phyloP scores from a whole-genome alignment of 1,140 invertebrate genomes.

The Drosophila ercepeae region DNA sequence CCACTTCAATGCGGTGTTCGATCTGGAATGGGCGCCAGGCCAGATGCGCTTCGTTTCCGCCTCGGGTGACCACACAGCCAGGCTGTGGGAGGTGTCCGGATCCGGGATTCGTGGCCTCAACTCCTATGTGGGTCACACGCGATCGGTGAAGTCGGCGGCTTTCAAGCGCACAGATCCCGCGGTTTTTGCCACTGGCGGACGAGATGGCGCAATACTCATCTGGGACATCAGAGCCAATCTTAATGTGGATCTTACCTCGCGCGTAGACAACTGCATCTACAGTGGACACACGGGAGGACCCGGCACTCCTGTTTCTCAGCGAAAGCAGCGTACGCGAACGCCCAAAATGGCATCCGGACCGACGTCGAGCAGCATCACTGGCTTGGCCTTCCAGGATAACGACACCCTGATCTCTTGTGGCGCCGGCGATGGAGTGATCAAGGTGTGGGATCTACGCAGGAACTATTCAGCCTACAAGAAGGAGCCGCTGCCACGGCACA shows the following conservation, averaged over 20 bases:
- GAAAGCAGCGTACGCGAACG: conserved; percentile 78
- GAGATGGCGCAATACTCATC: conserved; percentile 92
- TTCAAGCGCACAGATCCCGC: conserved; percentile 88
- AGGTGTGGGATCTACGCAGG: conserved; percentile 94
- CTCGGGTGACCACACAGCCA: conserved; percentile 92
- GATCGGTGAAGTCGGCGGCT: conserved; percentile 91
- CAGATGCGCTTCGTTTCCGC: conserved; percentile 91
- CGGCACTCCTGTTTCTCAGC: conserved; percentile 84
- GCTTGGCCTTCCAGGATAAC: conserved; percentile 90
- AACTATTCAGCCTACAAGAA: conserved; percentile 89
- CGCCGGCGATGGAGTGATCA: conserved; percentile 92
- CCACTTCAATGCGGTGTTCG: conserved; percentile 95
- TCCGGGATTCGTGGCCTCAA: conserved; percentile 86
- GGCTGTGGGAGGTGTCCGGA: conserved; percentile 88
- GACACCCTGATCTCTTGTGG: conserved; percentile 91
- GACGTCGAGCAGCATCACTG: conserved; percentile 88
- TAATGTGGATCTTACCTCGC: conserved; percentile 83
- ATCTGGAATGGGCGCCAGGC: conserved; percentile 92
- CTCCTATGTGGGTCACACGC: conserved; percentile 89
- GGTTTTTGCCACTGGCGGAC: conserved; percentile 92
- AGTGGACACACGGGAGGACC: conserved; percentile 86
- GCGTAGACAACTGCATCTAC: conserved; percentile 87
- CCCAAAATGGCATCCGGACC: conserved; percentile 68
- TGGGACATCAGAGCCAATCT: conserved; percentile 90
- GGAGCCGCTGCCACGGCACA: conserved; percentile 89